Base-by-base conservation (phyloP, 2,113 vertebrate species). In the Dolichallabes microphthalmus region DNA sequence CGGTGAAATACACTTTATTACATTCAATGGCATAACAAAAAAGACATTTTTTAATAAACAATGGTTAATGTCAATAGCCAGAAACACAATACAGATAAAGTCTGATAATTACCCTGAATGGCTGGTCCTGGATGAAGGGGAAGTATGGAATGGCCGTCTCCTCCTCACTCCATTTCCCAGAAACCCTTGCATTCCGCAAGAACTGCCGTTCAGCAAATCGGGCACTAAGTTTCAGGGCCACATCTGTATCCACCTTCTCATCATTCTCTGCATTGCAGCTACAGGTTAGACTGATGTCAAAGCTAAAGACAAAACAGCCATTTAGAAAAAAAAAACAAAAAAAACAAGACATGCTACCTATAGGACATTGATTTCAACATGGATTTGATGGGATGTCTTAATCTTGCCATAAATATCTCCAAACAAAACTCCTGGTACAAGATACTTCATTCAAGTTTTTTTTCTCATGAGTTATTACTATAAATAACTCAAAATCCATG, bases 101-200 rank as follows among this genome's bases (percentile, higher is more conserved):
- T 73, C 35, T 75, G 74, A 27, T 50, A 55, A 93, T 96, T 94
- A 99, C 98, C 95, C 97, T 95, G 91, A 99, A 99, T 35, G 98
- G 98, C 91, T 99, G 98, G 90, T 99, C 97, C 0, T 96, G 96
- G 90, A 99, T 99, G 94, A 99, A 99, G 0, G 98, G 98, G 63
- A 99, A 99, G 91, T 99, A 99, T 77, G 93, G 93, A 80, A 97
- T 98, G 66, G 97, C 94, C 0, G 95, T 95, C 84, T 99, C 97
- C 89, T 98, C 97, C 88, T 95, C 95, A 2, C 97, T 96, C 95
- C 96, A 97, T 89, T 98, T 96, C 55, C 98, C 98, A 0, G 96
- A 96, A 80, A 99, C 80, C 13, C 96, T 94, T 52, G 98, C 97
- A 66, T 96, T 96, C 86, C 98, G 94, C 87, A 99, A 91, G 55